These are phyloP conservation scores for Microcebus ravelobensis DNA, from an alignment of 2,113 vertebrate species.

Conservation along the genomic window DNA sequence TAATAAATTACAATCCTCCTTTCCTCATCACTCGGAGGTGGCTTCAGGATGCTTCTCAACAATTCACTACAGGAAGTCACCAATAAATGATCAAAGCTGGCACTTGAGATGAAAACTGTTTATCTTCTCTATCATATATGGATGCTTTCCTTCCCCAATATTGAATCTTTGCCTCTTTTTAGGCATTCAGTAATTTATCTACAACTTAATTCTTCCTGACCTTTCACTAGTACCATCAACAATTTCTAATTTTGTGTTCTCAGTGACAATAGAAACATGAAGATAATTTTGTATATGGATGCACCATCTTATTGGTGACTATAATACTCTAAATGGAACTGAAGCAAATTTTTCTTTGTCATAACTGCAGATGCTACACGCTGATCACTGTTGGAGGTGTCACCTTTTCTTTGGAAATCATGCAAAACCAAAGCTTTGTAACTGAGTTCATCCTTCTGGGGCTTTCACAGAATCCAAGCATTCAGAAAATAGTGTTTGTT, in stretches of 20 bases:
- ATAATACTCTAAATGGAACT: too few relatives aligned
- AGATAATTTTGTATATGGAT: neutral
- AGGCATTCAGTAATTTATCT: too few relatives aligned
- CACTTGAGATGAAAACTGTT: too few relatives aligned
- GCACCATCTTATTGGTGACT: neutral
- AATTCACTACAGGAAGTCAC: too few relatives aligned
- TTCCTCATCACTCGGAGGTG: neutral
- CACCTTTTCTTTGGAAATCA: neutral
- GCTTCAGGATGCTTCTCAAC: neutral
- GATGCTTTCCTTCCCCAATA: too few relatives aligned
- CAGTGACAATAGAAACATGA: accelerated
- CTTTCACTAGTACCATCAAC: too few relatives aligned
- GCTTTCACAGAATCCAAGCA: conserved; percentile 48
- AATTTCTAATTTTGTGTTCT: neutral
- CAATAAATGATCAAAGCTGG: too few relatives aligned
- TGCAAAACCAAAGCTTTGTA: conserved; percentile 66
- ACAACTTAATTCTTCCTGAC: too few relatives aligned
- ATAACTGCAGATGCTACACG: neutral
- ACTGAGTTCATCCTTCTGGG: conserved; percentile 67
- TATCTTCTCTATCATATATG: too few relatives aligned
- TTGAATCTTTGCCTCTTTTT: too few relatives aligned
- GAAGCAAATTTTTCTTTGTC: neutral
- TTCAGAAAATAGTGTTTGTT: conserved; percentile 56
- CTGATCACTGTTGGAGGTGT: neutral
- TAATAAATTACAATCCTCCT: neutral